A percentile compares a stretch with the other conserved stretches of the same genome.
Evolutionary conservation across 1,140 invertebrate species (phyloP).

Genomic region (Drosophila ogumai): DNA sequence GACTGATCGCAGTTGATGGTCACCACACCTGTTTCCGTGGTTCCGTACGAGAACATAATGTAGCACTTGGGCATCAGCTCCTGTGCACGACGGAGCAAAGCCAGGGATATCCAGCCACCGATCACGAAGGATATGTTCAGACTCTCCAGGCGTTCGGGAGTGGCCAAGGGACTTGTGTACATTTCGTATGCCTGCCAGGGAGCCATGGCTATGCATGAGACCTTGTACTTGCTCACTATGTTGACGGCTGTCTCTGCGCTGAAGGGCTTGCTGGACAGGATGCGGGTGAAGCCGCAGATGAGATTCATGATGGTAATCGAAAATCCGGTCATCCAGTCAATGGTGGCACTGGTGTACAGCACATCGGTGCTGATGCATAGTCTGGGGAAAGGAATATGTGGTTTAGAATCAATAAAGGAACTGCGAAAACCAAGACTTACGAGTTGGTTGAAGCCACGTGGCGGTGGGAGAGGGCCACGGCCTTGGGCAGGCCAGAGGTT

Average conservation of each 20-base stretch:
- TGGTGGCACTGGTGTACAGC: slow-evolving; percentile 49
- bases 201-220: slow-evolving; percentile 34
- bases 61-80: slow-evolving; percentile 17
- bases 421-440: slow-evolving; percentile 1
- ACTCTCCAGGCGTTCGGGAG: slow-evolving; percentile 19
- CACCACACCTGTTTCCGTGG: slow-evolving; percentile 54
- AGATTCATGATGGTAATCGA: slow-evolving; percentile 45
- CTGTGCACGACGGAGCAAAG: slow-evolving; percentile 40
- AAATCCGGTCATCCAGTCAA: slow-evolving; percentile 61
- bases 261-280: slow-evolving; percentile 44
- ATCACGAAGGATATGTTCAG: slow-evolving; percentile 33
- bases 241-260: slow-evolving; percentile 16
- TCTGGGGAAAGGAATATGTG: slow-evolving; percentile 4
- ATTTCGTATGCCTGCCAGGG: slow-evolving; percentile 67
- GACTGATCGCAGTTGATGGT: slow-evolving; percentile 38
- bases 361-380: slow-evolving; percentile 47
- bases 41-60: slow-evolving; percentile 59
- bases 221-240: slow-evolving; percentile 43
- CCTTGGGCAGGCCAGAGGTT: slow-evolving; percentile 91
- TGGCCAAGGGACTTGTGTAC: slow-evolving; percentile 48
- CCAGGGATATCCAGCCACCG: slow-evolving; percentile 44
- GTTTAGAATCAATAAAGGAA: neutral
- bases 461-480: slow-evolving; percentile 88
- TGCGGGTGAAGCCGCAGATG: slow-evolving; percentile 31
- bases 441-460: slow-evolving; percentile 22